Conservation (phyloP, 2,888 invertebrate genomes). For the Lottia gigantea region DNA sequence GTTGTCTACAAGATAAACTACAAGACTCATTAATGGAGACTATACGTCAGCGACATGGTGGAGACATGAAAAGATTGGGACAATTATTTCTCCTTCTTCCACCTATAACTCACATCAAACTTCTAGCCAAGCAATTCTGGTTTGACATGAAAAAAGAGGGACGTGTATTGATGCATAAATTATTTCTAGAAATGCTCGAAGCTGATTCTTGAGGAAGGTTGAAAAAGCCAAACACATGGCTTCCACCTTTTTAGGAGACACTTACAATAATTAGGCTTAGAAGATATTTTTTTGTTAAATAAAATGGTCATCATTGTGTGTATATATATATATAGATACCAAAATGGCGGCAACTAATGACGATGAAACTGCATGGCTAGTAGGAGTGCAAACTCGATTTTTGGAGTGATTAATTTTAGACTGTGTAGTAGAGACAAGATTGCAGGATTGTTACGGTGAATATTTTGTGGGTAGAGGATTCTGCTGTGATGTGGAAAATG, state of each 20-base stretch:
- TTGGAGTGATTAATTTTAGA: no score
- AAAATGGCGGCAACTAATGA: no score
- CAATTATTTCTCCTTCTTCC: constrained; percentile 89
- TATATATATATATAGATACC: no score
- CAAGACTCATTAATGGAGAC: constrained; percentile 88
- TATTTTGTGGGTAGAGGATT: no score
- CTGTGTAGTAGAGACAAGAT: no score
- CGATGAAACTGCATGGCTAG: no score
- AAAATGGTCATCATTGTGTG: no score
- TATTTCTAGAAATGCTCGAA: constrained; percentile 96
- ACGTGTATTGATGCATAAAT: constrained; percentile 92
- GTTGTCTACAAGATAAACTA: constrained; percentile 88
- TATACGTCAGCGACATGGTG: constrained; percentile 75
- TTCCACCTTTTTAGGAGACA: background rate
- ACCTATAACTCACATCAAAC: constrained; percentile 88
- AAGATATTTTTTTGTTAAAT: no score
- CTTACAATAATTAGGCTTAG: no score
- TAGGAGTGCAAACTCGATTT: no score
- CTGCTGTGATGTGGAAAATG: no score
- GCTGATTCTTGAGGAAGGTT: constrained; percentile 56
- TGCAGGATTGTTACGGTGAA: no score
- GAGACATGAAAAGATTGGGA: constrained; percentile 76
- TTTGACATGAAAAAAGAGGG: constrained; percentile 86
- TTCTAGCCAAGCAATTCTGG: constrained; percentile 91
- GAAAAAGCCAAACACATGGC: constrained; percentile 2